A percentile compares a stretch with the other conserved stretches of the same genome.
phyloP scores from a whole-genome alignment of 2,797 vertebrate species.

The Carduelis carduelis region DNA sequence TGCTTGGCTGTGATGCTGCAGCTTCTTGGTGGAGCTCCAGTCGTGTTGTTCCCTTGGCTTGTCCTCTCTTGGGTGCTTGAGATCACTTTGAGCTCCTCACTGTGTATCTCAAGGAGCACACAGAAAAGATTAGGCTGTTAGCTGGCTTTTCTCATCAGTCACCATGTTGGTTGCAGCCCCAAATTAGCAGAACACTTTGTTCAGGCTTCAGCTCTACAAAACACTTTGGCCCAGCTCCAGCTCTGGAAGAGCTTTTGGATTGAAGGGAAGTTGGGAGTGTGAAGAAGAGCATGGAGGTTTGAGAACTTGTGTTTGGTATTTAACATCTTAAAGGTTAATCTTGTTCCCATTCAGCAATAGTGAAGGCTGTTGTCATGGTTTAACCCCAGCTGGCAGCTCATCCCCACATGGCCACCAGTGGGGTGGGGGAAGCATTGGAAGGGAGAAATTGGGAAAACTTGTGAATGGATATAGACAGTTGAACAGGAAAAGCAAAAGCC shows the following conservation, averaged over 20 bases:
- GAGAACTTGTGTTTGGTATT: not conserved
- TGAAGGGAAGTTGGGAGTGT: not conserved
- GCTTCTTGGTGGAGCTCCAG: not conserved
- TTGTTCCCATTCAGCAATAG: not conserved
- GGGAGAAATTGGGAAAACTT: not conserved
- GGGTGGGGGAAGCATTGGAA: not conserved
- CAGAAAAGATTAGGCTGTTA: not conserved
- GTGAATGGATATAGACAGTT: not conserved
- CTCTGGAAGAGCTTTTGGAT: constrained; percentile 3
- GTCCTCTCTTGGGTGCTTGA: not conserved
- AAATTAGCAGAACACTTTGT: constrained; percentile 16
- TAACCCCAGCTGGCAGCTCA: not conserved
- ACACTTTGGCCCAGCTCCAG: not conserved
- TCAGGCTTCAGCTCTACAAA: constrained; percentile 6
- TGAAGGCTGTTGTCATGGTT: not conserved
- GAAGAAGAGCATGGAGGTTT: not conserved
- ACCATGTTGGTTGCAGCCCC: not conserved
- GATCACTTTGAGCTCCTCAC: not conserved
- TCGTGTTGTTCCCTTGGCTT: not conserved
- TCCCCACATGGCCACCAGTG: not conserved
- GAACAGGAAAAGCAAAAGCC: not conserved
- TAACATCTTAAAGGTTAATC: not conserved
- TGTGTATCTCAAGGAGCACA: not conserved
- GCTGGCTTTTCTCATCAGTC: constrained; percentile 8
- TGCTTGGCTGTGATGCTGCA: not conserved